Base-by-base conservation (phyloP, 2,113 vertebrate genomes). In the Ailuropoda melanoleuca region DNA sequence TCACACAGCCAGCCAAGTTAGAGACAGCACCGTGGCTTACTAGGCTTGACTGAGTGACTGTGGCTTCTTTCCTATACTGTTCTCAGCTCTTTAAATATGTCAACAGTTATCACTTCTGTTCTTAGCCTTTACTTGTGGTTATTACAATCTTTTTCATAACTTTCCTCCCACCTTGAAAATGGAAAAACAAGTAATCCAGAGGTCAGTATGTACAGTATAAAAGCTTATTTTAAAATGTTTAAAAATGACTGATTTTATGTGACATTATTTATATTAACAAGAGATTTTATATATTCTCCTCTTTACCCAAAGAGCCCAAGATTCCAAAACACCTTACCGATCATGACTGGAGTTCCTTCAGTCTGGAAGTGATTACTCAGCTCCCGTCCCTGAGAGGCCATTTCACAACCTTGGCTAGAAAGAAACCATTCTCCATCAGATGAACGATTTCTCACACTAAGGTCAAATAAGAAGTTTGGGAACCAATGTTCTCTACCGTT, bases 261-360 rank as follows among this genome's bases (percentile, higher is more conserved):
- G 88, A 70, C 43, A 93, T 48, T 84, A 31, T 60, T 84, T 72
- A 72, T 77, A 34, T 37, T 37, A 83, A 24, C 9, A 2, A 2
- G 74, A 66, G 46, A 7, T 90, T 70, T 88, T 34, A 60, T 34
- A 29, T 39, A 48, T 18, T 80, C 31, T 66, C 34, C 53, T 62
- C n/a, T 68, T 37, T 34, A 81, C 12, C 60, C 11, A 55, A 77
- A 88, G 68, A 72, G 55, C 56, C 17, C 21, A 29, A 34, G 48
- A 70, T 37, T 10, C 43, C 56, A 17, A 55, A 55, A 53, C 21
- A 72, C 93, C 99, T 99, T 98, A 99, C 99, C 99, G 14, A 99
- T 99, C 99, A 99, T 99, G 46, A 99, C 13, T 8, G 99, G 99
- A 31, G 99, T 99, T 95, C 99, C 99, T 97, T 99, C 99, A 46